Base-by-base conservation (phyloP, 2,888 invertebrate species). In the Agelastica alni region DNA sequence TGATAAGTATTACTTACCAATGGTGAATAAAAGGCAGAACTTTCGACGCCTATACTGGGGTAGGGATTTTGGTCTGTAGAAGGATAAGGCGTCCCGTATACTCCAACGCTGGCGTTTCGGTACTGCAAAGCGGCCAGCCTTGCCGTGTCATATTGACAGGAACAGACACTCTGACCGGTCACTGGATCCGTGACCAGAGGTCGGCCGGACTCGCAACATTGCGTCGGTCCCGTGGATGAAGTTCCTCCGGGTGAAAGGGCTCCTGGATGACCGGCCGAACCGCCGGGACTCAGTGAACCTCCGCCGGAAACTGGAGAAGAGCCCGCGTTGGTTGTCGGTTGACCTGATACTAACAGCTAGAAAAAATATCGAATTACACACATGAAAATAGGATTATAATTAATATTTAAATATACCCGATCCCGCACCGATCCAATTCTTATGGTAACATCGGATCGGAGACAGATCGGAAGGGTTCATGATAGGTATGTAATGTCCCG, bases 11-110 rank as follows among this genome's bases (percentile, higher is more conserved):
- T 47, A 88, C 94, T 88, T 84, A 96, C 95, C 89, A 96, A 77
- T 66, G 95, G 93, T 60, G 94, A 92, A 80, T 95, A 95, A 81
- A 96, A 96, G 51, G 95, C 94, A 43, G 95, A 94, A 73, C 93
- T 93, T 76, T 94, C 94, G 70, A 92, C 90, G 56, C 92, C 91
- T 79, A 94, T 93, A 78, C 92, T 92, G 42, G 93, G 93, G 75
- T 94, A 94, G 32, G 93, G 93, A 75, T 91, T 92, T 79, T 94
- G 94, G 75, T 94, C 94, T 56, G 91, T 89, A 65, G 91, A 91
- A 48, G 91, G 92, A 78, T 93, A 93, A 10, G 93, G 91, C 46
- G 92, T 83, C 59, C 91, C 91, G 77, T 93, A 93, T 67, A 92
- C 89, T 30, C 89, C 88, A 43, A 89, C 88, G 65, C 89, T 85